Conservation (phyloP, 2,797 vertebrate species). For the Syngnathus acus region DNA sequence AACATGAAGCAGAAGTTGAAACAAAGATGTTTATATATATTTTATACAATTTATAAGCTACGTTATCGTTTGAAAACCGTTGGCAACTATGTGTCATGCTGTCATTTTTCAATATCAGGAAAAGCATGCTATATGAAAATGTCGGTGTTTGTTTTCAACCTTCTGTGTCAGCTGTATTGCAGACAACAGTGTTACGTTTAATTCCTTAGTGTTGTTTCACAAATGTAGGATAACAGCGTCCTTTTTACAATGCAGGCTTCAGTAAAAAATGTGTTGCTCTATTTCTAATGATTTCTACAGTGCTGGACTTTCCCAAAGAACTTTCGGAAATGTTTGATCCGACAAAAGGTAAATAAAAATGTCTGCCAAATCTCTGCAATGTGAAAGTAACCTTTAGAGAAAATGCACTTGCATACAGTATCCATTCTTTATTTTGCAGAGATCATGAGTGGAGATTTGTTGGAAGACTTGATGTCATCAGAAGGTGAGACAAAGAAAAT, state of each 20-base stretch:
- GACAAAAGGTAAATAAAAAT: constrained; percentile 77
- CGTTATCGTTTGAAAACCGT: background rate
- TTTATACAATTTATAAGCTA: background rate
- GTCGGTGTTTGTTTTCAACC: no score
- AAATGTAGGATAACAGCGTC: background rate
- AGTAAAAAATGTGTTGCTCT: background rate
- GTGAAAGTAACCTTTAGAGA: background rate
- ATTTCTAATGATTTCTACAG: constrained; percentile 54
- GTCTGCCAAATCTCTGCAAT: background rate
- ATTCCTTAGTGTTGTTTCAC: background rate
- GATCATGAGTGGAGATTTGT: constrained; percentile 87
- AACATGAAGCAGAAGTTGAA: background rate
- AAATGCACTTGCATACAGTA: background rate
- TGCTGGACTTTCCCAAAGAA: constrained; percentile 93
- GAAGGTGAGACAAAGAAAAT: constrained; percentile 77
- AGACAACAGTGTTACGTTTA: background rate
- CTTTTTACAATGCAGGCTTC: background rate
- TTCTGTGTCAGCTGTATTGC: no score
- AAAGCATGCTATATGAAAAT: no score
- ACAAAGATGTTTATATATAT: background rate
- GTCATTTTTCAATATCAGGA: no score
- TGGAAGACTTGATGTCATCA: constrained; percentile 96
- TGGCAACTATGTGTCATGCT: background rate
- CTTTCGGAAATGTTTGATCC: constrained; percentile 97
- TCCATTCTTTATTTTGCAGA: constrained; percentile 61